phyloP scores from a whole-genome alignment of 1,140 invertebrate genomes.

The Drosophila leontia region DNA sequence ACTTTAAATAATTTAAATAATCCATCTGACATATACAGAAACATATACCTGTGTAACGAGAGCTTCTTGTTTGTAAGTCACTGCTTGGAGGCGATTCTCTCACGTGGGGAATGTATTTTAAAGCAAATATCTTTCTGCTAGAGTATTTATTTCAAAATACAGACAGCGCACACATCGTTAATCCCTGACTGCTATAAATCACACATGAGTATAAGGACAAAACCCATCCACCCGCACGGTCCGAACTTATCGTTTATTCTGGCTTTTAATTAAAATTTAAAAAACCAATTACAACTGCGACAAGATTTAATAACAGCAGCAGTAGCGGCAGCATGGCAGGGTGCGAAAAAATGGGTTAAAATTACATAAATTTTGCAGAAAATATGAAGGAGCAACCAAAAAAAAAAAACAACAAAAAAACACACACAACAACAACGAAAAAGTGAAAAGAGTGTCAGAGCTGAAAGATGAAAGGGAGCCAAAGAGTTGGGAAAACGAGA shows the following conservation, averaged over 20 bases:
- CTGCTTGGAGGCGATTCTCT: neutral
- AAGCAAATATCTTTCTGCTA: constrained; percentile 7
- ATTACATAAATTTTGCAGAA: constrained; percentile 81
- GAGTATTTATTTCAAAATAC: constrained; percentile 45
- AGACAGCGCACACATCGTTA: constrained; percentile 30
- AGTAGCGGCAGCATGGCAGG: constrained; percentile 12
- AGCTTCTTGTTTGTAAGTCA: neutral
- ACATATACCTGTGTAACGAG: neutral
- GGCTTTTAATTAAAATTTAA: constrained; percentile 76
- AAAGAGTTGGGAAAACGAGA: constrained; percentile 5
- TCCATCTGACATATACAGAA: no score
- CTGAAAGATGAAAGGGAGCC: constrained; percentile 16
- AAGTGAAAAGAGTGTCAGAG: constrained; percentile 34
- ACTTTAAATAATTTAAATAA: no score
- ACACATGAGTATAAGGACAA: constrained; percentile 40
- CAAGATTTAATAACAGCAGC: constrained; percentile 72
- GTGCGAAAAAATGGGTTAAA: constrained; percentile 61
- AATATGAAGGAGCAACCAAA: constrained; percentile 64
- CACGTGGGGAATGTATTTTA: neutral
- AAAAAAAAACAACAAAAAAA: constrained; percentile 15
- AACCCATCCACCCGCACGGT: constrained; percentile 13
- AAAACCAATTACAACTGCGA: constrained; percentile 71
- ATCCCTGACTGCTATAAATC: constrained; percentile 41
- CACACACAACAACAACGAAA: constrained; percentile 9
- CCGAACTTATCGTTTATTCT: constrained; percentile 65